Conservation (phyloP, 2,113 vertebrate species). For the Coreoperca whiteheadi region DNA sequence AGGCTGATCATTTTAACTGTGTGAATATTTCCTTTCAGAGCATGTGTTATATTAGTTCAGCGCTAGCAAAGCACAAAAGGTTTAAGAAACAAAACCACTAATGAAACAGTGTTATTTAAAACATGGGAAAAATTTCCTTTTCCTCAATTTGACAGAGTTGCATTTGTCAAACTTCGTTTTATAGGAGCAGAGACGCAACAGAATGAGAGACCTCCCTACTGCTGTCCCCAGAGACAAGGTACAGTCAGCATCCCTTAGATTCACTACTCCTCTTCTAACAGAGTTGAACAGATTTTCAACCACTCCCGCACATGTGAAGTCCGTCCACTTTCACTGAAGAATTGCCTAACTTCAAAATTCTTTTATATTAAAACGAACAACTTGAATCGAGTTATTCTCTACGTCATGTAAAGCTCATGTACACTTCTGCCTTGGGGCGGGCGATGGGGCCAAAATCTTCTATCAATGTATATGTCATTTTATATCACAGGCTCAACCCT, state of each 20-base stretch:
- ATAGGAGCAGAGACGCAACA: slow-evolving; percentile 96
- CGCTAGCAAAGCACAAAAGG: neutral
- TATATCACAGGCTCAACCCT: too few species aligned
- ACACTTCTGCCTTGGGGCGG: neutral
- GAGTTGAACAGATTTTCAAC: neutral
- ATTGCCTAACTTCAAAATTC: neutral
- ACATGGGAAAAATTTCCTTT: neutral
- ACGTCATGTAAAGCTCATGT: slow-evolving; percentile 4
- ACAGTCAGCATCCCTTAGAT: slow-evolving; percentile 28
- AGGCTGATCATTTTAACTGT: neutral
- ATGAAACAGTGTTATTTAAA: neutral
- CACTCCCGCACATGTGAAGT: neutral
- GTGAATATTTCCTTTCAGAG: neutral
- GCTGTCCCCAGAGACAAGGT: slow-evolving; percentile 94
- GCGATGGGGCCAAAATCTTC: too few species aligned
- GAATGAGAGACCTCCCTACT: slow-evolving; percentile 91
- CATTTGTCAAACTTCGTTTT: slow-evolving; percentile 33
- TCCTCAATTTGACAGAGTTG: neutral
- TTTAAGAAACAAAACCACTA: neutral
- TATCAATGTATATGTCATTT: too few species aligned
- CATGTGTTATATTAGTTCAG: neutral
- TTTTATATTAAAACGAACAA: neutral
- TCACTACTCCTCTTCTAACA: neutral
- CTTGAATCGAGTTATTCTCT: slow-evolving; percentile 6
- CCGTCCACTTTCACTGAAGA: neutral